Conservation (phyloP, 1,140 invertebrate species). For the silkworm (Bombyx mori) region ASM3026992v2 NC_085128.1:5963001-5963500, state of each 20-base stretch:
- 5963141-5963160: slow-evolving; percentile 12
- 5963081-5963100: slow-evolving; percentile 13
- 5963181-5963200: background rate
- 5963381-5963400: slow-evolving; percentile 62
- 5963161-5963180: slow-evolving; percentile 12
- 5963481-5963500: too few species aligned
- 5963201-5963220: too few species aligned
- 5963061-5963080: slow-evolving; percentile 10
- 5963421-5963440: slow-evolving; percentile 34
- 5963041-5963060: slow-evolving; percentile 10
- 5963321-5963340: slow-evolving; percentile 10
- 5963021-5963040: too few species aligned
- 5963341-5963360: slow-evolving; percentile 30
- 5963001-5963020: too few species aligned
- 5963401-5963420: slow-evolving; percentile 50
- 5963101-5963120: slow-evolving; percentile 10
- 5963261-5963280: too few species aligned
- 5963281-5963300: too few species aligned
- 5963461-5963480: too few species aligned
- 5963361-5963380: slow-evolving; percentile 55
- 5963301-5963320: background rate
- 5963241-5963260: too few species aligned
- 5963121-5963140: slow-evolving; percentile 9
- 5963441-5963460: slow-evolving; percentile 38
- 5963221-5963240: too few species aligned